Base-by-base conservation (phyloP, 2,888 invertebrate species). In the Nymphalis c-album region DNA sequence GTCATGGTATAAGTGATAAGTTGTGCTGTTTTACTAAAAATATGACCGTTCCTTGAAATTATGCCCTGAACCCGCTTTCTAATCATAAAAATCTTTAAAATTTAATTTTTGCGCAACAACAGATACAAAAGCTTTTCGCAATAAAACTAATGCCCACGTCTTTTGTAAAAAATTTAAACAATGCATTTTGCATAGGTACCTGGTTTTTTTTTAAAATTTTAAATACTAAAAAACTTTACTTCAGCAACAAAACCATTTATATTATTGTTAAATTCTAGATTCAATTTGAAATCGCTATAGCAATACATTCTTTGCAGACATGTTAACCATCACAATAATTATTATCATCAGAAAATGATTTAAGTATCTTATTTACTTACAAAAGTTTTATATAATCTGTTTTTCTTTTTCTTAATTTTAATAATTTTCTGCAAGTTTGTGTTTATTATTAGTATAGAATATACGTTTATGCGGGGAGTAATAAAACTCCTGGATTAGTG, bases 21-120 rank as follows among this genome's bases (percentile, higher is more conserved):
- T 10, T 16, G 22, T 26, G 55, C n/a, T 35, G 7, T 35, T 35
- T 31, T 8, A 31, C n/a, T n/a, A 31, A 55, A 48, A 69, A 64
- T 64, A 68, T 69, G 68, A 50, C n/a, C 57, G 64, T 63, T 46
- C 63, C 47, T 68, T 74, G 75, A 75, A 75, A 75, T 75, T 76
- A 60, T n/a, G 59, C 67, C 73, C 77, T 76, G 78, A 75, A 70
- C 73, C n/a, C 63, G 75, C 87, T 87, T 88, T 89, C 85, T 82
- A 84, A 81, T 78, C 73, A 71, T 77, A 81, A 82, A 84, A 80
- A 76, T 66, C 59, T 59, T 53, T 80, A 79, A 75, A 48, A 68
- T 78, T 75, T 82, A 81, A 76, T 82, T 80, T 82, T 85, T 83
- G 82, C 78, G 77, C 83, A 82, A 80, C 73, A 67, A 69, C 18